Conservation (phyloP, 2,797 vertebrate species). For the Arctocebus calabarensis region DNA sequence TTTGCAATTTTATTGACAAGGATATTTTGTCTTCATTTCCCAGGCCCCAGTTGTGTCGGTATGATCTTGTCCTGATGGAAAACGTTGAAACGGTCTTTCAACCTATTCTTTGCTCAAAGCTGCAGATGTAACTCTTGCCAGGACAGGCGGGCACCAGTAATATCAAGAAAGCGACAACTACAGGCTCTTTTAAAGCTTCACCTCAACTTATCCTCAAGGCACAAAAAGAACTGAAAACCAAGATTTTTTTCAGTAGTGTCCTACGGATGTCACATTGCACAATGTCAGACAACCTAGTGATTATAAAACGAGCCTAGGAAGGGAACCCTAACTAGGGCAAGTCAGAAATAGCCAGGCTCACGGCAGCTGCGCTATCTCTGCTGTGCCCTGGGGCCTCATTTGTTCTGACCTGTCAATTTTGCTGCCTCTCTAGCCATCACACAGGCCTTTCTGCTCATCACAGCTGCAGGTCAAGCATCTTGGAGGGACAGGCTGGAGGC, state of each 20-base stretch:
- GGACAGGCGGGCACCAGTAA: not conserved
- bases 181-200: not conserved
- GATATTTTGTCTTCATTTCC: not conserved
- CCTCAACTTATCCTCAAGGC: not conserved
- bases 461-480: rapidly evolving
- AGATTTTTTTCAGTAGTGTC: not conserved
- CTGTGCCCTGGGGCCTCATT: not conserved
- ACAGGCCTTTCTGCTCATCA: not conserved
- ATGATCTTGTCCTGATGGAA: slow-evolving; percentile 87
- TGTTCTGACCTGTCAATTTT: not conserved
- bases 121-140: slow-evolving; percentile 22
- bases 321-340: slow-evolving; percentile 72
- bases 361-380: not conserved
- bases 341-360: slow-evolving; percentile 70
- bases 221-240: not conserved
- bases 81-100: slow-evolving; percentile 82
- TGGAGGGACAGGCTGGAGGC: not conserved
- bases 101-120: slow-evolving; percentile 83
- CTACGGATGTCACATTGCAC: not conserved
- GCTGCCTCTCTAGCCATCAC: not conserved
- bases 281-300: not conserved
- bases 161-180: not conserved
- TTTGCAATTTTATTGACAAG: not conserved
- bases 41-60: slow-evolving; percentile 87
- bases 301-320: not conserved